Percentiles rank a stretch among this genome's conserved stretches.
Evolutionary conservation across 2,888 invertebrate genomes (phyloP).

Genomic region (Tenthredo scrophulariae): DNA sequence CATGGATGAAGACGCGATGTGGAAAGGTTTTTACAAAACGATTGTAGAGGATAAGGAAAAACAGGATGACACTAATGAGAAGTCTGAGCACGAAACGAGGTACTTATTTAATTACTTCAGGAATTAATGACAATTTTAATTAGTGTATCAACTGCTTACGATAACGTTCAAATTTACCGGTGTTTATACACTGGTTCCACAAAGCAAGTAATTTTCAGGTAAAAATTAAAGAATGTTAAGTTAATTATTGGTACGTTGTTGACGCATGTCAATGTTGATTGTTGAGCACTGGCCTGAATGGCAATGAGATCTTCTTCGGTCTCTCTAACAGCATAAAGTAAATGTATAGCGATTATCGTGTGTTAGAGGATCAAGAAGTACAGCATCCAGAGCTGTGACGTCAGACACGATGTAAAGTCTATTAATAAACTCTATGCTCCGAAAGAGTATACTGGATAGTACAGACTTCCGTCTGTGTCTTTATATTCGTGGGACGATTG

Average conservation of each 20-base stretch:
- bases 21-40: conserved; percentile 85
- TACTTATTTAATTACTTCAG: conserved; percentile 70
- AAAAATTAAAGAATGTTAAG: not conserved
- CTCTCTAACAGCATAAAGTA: not conserved
- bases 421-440: conserved; percentile 33
- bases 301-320: not conserved
- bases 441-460: conserved; percentile 13
- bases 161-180: not conserved
- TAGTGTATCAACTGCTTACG: not conserved
- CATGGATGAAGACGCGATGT: conserved; percentile 88
- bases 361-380: conserved; percentile 29
- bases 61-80: conserved; percentile 81
- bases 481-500: not conserved
- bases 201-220: not conserved
- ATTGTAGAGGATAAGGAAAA: conserved; percentile 81
- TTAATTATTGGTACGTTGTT: not conserved
- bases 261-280: conserved; percentile 17
- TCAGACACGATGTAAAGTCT: conserved; percentile 41
- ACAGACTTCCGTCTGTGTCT: conserved; percentile 13
- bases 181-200: not conserved
- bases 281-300: not conserved
- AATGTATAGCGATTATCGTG: conserved; percentile 4
- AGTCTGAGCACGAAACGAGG: conserved; percentile 85
- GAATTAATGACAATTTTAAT: not conserved
- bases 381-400: conserved; percentile 33